phyloP scores from a whole-genome alignment of 2,888 invertebrate genomes.

The Thumatha senex region DNA sequence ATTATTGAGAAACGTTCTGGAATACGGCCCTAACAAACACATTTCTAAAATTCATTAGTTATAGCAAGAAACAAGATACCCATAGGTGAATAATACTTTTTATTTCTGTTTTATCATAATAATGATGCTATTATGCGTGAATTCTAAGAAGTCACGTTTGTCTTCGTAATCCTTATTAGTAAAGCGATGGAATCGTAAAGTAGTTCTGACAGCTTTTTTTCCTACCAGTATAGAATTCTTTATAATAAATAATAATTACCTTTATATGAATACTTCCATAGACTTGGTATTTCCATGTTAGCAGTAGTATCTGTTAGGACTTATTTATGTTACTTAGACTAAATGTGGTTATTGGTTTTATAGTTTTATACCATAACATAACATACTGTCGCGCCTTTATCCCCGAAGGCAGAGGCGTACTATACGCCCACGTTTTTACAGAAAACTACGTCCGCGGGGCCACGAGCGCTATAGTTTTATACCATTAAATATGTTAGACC shows the following conservation, averaged over 20 bases:
- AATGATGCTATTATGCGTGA: not conserved
- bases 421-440: too few species aligned
- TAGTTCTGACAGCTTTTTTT: slow-evolving; percentile 1
- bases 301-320: too few species aligned
- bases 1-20: too few species aligned
- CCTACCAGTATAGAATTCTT: not conserved
- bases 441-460: too few species aligned
- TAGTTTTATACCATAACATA: too few species aligned
- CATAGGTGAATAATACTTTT: not conserved
- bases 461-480: too few species aligned
- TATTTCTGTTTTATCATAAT: not conserved
- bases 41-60: not conserved
- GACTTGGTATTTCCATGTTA: not conserved
- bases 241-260: not conserved
- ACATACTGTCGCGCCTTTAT: too few species aligned
- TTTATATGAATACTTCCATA: not conserved
- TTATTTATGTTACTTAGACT: too few species aligned
- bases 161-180: not conserved
- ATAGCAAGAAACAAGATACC: slow-evolving; percentile 1
- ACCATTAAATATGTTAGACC: too few species aligned
- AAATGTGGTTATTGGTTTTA: too few species aligned
- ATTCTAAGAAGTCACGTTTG: slow-evolving; percentile 4
- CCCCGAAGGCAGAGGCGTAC: too few species aligned
- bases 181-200: slow-evolving; percentile 3
- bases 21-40: too few species aligned